A percentile compares a stretch with the other conserved stretches of the same genome.
Evolutionary conservation across 2,113 vertebrate species (phyloP).

Genomic region (Gymnobelideus leadbeateri): DNA sequence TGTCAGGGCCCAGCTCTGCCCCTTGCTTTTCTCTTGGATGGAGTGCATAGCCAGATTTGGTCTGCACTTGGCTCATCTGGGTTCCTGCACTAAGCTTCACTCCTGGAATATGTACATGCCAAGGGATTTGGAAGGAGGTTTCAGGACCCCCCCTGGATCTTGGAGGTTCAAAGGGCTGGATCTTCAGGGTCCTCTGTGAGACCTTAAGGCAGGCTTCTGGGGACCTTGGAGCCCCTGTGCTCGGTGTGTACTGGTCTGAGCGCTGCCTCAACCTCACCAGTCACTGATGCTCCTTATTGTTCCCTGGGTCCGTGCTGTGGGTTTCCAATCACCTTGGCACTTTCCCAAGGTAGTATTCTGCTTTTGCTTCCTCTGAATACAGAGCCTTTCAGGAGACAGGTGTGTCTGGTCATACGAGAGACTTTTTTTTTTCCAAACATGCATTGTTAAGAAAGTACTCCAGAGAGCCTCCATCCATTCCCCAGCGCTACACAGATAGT

Average conservation of each 20-base stretch:
- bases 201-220: neutral
- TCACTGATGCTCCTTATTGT: neutral
- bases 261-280: neutral
- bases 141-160: neutral
- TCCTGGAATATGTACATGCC: neutral
- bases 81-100: neutral
- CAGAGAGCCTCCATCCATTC: neutral
- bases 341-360: neutral
- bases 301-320: neutral
- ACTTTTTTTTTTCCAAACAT: neutral
- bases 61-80: neutral
- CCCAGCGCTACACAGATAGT: neutral
- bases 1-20: neutral
- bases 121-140: neutral
- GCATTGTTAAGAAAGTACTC: neutral
- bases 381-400: neutral
- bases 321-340: neutral
- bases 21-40: neutral
- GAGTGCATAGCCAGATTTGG: neutral
- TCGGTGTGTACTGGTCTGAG: neutral
- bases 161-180: neutral
- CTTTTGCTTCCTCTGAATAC: neutral
- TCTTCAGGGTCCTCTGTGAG: neutral
- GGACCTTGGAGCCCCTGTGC: neutral
- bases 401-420: neutral